phyloP scores from a whole-genome alignment of 2,113 vertebrate species.

The Desmodus rotundus region DNA sequence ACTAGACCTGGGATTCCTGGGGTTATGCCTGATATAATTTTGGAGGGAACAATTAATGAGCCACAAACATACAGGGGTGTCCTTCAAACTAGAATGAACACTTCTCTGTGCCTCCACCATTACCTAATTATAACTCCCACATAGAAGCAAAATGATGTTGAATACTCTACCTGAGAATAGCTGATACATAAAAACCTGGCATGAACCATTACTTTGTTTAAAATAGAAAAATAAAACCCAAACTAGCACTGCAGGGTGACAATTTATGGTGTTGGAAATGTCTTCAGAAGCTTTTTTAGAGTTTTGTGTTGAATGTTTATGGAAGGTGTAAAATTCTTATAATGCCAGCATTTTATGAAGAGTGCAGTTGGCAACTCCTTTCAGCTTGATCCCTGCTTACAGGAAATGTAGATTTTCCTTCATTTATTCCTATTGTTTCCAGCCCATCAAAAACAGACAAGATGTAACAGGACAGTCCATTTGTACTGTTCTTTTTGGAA shows the following conservation, averaged over 20 bases:
- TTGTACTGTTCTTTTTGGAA: constrained; percentile 44
- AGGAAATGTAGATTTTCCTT: constrained; percentile 59
- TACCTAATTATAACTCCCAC: constrained; percentile 26
- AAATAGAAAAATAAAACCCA: constrained; percentile 72
- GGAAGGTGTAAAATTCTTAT: constrained; percentile 63
- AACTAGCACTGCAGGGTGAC: constrained; percentile 22
- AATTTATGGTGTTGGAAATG: constrained; percentile 53
- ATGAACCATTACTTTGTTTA: constrained; percentile 65
- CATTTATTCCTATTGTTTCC: constrained; percentile 70
- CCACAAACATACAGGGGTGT: neutral
- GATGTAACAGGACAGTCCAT: constrained; percentile 60
- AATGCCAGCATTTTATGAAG: constrained; percentile 65
- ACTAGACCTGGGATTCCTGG: neutral
- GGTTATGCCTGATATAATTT: neutral
- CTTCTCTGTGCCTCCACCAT: neutral
- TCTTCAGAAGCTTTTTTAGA: constrained; percentile 60
- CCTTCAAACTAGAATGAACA: neutral
- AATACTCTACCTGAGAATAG: neutral
- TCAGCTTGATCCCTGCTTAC: constrained; percentile 48
- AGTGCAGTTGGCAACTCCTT: constrained; percentile 40
- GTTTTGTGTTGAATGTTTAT: constrained; percentile 64
- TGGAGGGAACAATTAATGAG: neutral
- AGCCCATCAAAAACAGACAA: constrained; percentile 67
- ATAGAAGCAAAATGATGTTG: neutral
- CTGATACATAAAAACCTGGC: constrained; percentile 52